phyloP scores from a whole-genome alignment of 2,113 vertebrate genomes.

The Turnix velox region DNA sequence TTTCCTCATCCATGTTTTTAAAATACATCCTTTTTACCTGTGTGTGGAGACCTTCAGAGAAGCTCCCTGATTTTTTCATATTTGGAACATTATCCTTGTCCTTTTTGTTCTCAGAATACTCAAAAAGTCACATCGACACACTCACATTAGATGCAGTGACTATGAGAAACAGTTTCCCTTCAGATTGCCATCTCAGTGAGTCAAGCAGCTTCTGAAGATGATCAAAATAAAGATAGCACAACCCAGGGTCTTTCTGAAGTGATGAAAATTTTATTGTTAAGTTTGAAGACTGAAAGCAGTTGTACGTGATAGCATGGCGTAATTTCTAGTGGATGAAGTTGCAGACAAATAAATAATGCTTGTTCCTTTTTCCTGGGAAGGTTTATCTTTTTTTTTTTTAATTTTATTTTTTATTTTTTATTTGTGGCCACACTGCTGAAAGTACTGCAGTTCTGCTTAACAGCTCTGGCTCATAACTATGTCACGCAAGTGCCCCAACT shows the following conservation, averaged over 20 bases:
- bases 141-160: background rate
- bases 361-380: background rate
- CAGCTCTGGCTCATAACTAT: background rate
- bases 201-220: background rate
- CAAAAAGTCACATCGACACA: background rate
- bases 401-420: no score
- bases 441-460: background rate
- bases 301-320: background rate
- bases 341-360: background rate
- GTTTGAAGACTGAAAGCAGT: background rate
- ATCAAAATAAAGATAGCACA: background rate
- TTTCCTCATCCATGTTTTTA: background rate
- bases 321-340: background rate
- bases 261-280: background rate
- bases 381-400: background rate
- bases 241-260: background rate
- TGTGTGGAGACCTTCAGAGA: background rate
- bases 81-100: background rate
- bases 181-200: background rate
- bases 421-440: background rate
- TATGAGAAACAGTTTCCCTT: background rate
- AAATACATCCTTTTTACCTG: background rate
- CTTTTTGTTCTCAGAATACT: background rate
- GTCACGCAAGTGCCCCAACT: rapidly evolving
- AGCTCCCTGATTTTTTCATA: background rate